Evolutionary conservation across 2,888 invertebrate species (phyloP).

Genomic region (Hydrotaea cyrtoneurina): DNA sequence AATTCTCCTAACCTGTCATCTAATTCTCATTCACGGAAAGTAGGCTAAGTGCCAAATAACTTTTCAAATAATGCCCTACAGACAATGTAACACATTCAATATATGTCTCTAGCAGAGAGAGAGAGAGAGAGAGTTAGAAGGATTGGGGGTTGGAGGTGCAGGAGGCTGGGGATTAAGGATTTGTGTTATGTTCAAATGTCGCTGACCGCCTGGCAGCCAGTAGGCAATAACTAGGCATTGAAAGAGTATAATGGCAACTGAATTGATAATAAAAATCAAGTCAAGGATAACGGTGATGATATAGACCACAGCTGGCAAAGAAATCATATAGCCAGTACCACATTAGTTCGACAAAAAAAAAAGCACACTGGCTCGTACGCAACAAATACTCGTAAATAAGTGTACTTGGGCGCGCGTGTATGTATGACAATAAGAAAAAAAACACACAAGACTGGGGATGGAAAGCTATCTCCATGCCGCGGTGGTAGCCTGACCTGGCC

Average conservation of each 20-base stretch:
- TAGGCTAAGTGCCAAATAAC: constrained; percentile 55
- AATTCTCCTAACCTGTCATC: constrained; percentile 26
- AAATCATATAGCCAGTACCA: constrained; percentile 54
- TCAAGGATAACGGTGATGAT: constrained; percentile 63
- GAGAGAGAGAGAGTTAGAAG: background rate
- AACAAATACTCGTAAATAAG: constrained; percentile 42
- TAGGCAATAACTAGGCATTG: constrained; percentile 18
- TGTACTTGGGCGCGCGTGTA: constrained; percentile 20
- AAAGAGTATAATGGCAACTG: constrained; percentile 19
- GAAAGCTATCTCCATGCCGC: background rate
- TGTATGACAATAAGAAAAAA: constrained; percentile 48
- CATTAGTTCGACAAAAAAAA: constrained; percentile 20
- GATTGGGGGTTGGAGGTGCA: too few species aligned
- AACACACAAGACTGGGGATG: background rate
- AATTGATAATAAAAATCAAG: constrained; percentile 50
- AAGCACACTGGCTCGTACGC: too few species aligned
- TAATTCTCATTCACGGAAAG: constrained; percentile 24
- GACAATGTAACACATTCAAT: constrained; percentile 33
- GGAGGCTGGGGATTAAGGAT: background rate
- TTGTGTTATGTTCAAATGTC: constrained; percentile 10
- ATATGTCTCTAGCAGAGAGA: background rate
- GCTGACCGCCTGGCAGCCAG: constrained; percentile 10
- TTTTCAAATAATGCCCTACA: constrained; percentile 48
- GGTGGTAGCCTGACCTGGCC: constrained; percentile 5
- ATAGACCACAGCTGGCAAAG: constrained; percentile 58